Base-by-base conservation (phyloP, 2,113 vertebrate genomes). In the Oreochromis aureus region DNA sequence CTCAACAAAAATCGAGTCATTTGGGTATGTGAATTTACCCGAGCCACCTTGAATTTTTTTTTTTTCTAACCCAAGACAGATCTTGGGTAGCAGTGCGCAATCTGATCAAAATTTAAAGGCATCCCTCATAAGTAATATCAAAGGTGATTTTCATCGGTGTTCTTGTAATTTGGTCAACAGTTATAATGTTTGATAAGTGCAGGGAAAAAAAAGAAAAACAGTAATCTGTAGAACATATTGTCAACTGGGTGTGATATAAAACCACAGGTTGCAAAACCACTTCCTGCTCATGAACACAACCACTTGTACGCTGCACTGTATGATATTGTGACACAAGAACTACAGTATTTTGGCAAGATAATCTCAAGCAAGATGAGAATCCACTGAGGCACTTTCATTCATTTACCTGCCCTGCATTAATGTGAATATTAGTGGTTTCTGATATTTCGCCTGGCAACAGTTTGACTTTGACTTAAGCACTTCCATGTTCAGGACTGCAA, bases 191-290 rank as follows among this genome's bases (percentile, higher is more conserved):
- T 22, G 10, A 51, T 81, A 46, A 61, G 48, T 32, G 58, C 59
- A 58, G 76, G 87, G 16, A 76, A 27, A 19, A 4, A 27, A 78
- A 81, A 88, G 58, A 81, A 78, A 87, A 86, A 30, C 3, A 27
- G 39, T 91, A 91, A 89, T 84, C 53, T 87, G 87, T 83, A 19
- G 30, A 89, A 86, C 69, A 80, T 91, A 90, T 91, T 90, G 88
- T 88, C 44, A 87, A 87, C 86, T 88, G 91, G 84, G 89, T 92
- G 91, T 95, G 96, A 96, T 96, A 96, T 94, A 94, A 96, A 96
- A 97, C 96, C 96, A 93, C 97, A 96, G 82, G 91, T 92, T 94
- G 92, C 95, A 95, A 96, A 96, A 96, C 95, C 95, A 96, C 96
- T 96, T 97, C 96, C 96, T 97, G 95, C 93, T 93, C 93, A 82